Base-by-base conservation (phyloP, 2,888 invertebrate species). In the Lycophotia porphyrea region DNA sequence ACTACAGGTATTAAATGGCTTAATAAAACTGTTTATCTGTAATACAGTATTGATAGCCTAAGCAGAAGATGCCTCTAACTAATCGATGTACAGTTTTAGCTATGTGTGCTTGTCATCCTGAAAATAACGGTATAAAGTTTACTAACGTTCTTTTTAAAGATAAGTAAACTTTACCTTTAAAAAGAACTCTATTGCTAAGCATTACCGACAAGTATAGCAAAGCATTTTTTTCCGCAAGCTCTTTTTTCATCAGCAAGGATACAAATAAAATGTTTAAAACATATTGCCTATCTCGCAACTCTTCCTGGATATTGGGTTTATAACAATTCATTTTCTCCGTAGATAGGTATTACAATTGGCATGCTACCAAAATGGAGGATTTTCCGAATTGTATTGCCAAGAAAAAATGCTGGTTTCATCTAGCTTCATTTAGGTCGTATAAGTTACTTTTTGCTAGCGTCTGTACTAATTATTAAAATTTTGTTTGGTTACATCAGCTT, bases 341-440 rank as follows among this genome's bases (percentile, higher is more conserved):
- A 89, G 88, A 91, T 89, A 91, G 89, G 90, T 93, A 92, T 92
- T 91, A 91, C 90, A 91, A 90, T 92, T 93, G 93, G 93, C 93
- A 89, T 82, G 71, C 77, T 87, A 90, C 92, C 93, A 93, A 92
- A 89, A 90, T 86, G 78, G 80, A 86, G 84, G 88, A 80, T 87
- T 88, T 87, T 83, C 81, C 84, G 87, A 89, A 92, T 90, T 86
- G 88, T 91, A 91, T 90, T 93, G 92, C 91, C 91, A 93, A 90
- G 91, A 91, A 92, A 92, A 92, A 92, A 92, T 89, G 91, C 92
- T 91, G 86, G 88, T 86, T 89, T 87, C 87, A 88, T 88, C 87
- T 84, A 71, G 86, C 84, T 86, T 84, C 88, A 87, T 89, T 86
- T 84, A 81, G 84, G 75, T 84, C 79, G 84, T 80, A 84, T 80